A percentile compares a stretch with the other conserved stretches of the same genome.
Conservation (phyloP, 2,113 vertebrate genomes). For the Psittacus erithacus region DNA sequence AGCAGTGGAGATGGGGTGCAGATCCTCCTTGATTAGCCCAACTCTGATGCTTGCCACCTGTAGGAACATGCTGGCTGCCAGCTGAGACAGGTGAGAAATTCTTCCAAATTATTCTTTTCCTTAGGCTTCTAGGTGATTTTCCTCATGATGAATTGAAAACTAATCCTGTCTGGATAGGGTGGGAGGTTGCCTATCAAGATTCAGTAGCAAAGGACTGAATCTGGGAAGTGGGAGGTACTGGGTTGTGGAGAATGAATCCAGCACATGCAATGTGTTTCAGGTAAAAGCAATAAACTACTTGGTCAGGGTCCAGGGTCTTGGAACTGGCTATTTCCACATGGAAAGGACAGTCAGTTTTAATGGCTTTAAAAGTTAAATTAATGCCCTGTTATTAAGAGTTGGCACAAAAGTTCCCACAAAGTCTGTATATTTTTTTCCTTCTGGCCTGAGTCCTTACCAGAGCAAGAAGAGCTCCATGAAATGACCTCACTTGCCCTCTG, state of each 20-base stretch:
- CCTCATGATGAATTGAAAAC: neutral
- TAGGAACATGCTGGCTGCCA: neutral
- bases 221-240: neutral
- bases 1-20: neutral
- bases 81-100: neutral
- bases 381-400: neutral
- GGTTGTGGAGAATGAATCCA: neutral
- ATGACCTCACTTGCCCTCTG: accelerated
- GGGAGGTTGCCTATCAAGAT: neutral
- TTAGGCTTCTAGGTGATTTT: neutral
- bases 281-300: neutral
- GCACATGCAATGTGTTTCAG: neutral
- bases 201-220: neutral
- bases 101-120: neutral
- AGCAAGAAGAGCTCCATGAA: neutral
- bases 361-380: neutral
- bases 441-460: neutral
- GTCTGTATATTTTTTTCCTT: neutral
- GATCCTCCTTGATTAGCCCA: neutral
- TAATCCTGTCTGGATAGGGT: neutral
- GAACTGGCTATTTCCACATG: neutral
- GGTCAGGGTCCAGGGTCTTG: neutral
- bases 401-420: neutral
- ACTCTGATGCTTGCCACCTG: neutral
- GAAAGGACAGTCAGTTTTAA: neutral